phyloP scores from a whole-genome alignment of 1,140 invertebrate genomes.

The Charaxes varanes region DNA sequence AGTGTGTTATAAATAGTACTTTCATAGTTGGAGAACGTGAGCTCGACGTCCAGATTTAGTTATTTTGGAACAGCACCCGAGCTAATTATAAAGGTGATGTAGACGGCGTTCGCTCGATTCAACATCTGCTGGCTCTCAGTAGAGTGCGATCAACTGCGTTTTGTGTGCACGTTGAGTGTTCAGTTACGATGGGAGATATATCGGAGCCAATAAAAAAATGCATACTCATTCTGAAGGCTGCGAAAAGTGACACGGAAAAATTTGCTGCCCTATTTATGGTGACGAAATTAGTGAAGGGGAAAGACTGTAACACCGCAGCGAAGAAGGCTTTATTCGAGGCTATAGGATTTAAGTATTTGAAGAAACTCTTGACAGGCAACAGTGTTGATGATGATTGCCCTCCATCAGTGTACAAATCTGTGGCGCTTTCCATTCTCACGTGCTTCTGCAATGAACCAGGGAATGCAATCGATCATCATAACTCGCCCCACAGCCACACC shows the following conservation, averaged over 20 bases:
- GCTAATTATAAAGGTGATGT: constrained; percentile 74
- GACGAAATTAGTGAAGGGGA: constrained; percentile 88
- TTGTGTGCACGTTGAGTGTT: constrained; percentile 47
- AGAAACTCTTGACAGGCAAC: constrained; percentile 83
- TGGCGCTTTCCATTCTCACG: constrained; percentile 88
- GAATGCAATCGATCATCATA: too few species aligned
- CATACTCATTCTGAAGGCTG: constrained; percentile 83
- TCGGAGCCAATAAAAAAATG: constrained; percentile 89
- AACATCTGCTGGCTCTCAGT: constrained; percentile 47
- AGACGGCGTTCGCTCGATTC: constrained; percentile 55
- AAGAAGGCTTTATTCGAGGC: constrained; percentile 90
- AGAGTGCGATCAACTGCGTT: constrained; percentile 57
- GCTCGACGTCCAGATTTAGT: constrained; percentile 73
- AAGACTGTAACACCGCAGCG: constrained; percentile 81
- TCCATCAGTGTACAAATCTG: constrained; percentile 90
- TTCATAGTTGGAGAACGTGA: constrained; percentile 70
- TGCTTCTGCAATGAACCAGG: constrained; percentile 87
- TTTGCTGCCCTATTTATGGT: constrained; percentile 93
- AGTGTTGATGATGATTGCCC: constrained; percentile 88
- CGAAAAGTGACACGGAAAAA: constrained; percentile 90
- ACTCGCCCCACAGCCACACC: too few species aligned
- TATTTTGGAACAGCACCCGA: constrained; percentile 72
- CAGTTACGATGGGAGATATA: constrained; percentile 76
- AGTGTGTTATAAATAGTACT: constrained; percentile 65
- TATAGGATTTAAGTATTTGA: constrained; percentile 89